phyloP scores from a whole-genome alignment of 2,797 vertebrate genomes.

The Otolemur crassicaudatus region DNA sequence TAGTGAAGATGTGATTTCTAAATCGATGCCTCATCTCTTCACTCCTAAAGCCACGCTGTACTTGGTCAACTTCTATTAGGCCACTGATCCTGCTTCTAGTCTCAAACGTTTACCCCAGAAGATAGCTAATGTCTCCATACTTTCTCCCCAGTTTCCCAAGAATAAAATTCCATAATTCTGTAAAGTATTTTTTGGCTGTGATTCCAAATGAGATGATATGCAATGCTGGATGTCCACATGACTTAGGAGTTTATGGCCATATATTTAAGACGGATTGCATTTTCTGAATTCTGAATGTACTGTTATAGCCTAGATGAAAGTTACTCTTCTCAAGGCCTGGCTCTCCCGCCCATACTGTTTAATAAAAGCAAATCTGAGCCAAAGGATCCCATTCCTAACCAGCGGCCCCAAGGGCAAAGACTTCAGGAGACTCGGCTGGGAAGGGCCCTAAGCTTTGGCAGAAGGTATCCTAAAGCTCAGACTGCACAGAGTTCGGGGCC shows the following conservation, averaged over 20 bases:
- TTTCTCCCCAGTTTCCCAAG: conserved; percentile 20
- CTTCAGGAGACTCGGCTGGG: not conserved
- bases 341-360: not conserved
- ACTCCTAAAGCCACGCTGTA: conserved; percentile 46
- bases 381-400: not conserved
- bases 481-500: not conserved
- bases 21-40: not conserved
- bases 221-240: not conserved
- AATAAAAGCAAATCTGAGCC: not conserved
- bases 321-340: conserved; percentile 39
- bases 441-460: not conserved
- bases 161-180: not conserved
- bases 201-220: not conserved
- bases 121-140: conserved; percentile 49
- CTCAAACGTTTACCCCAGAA: conserved; percentile 51
- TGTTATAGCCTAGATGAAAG: not conserved
- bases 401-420: not conserved
- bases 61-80: conserved; percentile 44
- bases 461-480: not conserved
- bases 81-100: conserved; percentile 50
- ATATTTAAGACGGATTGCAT: not conserved
- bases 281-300: not conserved
- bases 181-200: not conserved
- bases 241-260: not conserved
- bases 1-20: not conserved